Evolutionary conservation across 2,113 vertebrate genomes (phyloP).

Genomic region (Crocuta crocuta): DNA sequence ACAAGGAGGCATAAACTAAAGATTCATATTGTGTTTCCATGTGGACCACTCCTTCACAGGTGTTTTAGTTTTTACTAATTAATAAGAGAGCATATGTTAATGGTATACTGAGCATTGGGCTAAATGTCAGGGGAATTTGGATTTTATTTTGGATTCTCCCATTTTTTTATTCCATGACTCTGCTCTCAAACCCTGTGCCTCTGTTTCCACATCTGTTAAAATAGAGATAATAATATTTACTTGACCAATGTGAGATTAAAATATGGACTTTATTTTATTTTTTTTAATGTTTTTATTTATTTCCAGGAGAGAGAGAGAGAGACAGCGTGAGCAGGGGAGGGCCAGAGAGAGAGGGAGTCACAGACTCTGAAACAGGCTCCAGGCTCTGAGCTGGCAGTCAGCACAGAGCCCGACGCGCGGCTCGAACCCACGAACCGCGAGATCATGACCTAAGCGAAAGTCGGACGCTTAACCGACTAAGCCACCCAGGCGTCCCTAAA

Average conservation of each 20-base stretch:
- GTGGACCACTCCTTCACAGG: background rate
- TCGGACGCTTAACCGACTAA: too few relatives aligned
- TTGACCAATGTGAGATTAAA: background rate
- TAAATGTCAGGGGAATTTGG: background rate
- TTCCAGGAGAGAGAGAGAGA: too few relatives aligned
- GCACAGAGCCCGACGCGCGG: too few relatives aligned
- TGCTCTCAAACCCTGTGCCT: background rate
- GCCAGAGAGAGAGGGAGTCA: too few relatives aligned
- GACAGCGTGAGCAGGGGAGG: too few relatives aligned
- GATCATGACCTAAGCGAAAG: too few relatives aligned
- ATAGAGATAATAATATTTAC: background rate
- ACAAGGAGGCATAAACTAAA: background rate
- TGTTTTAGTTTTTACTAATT: conserved; percentile 33
- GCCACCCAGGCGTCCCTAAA: background rate
- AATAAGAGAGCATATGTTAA: background rate
- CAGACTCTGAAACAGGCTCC: too few relatives aligned
- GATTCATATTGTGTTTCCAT: background rate
- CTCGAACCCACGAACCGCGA: too few relatives aligned
- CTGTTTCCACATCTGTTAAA: background rate
- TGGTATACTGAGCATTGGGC: background rate
- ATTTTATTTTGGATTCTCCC: background rate
- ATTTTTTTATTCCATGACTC: background rate
- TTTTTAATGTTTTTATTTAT: too few relatives aligned
- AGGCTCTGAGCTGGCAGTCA: too few relatives aligned
- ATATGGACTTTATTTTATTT: background rate